phyloP scores from a whole-genome alignment of 2,797 vertebrate genomes.

The Clarias laeviceps region DNA sequence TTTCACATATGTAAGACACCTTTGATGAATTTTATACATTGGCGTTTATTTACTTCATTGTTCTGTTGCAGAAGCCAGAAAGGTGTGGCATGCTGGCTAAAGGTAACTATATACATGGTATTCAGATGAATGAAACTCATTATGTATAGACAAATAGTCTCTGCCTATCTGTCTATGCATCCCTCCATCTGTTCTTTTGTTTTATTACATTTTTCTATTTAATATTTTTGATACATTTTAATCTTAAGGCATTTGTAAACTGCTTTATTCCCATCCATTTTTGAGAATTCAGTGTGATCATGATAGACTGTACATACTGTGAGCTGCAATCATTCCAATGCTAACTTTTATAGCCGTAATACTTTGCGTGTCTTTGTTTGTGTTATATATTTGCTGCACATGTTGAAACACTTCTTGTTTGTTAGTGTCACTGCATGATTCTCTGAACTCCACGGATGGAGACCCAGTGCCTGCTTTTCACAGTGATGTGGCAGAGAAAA shows the following conservation, averaged over 20 bases:
- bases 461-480: slow-evolving; percentile 46
- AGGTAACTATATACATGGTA: slow-evolving; percentile 58
- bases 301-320: no score
- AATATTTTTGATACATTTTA: background rate
- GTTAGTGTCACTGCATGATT: slow-evolving; percentile 84
- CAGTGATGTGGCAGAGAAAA: slow-evolving; percentile 21
- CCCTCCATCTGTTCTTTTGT: background rate
- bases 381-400: background rate
- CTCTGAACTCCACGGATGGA: slow-evolving; percentile 78
- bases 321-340: background rate
- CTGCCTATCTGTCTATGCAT: background rate
- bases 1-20: background rate
- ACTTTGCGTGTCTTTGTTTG: background rate
- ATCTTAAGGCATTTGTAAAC: background rate
- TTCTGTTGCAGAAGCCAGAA: slow-evolving; percentile 64
- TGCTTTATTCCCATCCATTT: background rate
- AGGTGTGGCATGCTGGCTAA: slow-evolving; percentile 64
- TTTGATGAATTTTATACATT: background rate
- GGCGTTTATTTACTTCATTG: background rate
- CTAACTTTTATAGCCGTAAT: no score
- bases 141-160: background rate
- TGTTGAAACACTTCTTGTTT: background rate
- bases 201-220: no score
- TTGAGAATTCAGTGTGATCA: background rate
- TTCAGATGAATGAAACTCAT: background rate